Evolutionary conservation across 2,888 invertebrate genomes (phyloP), one percentile per base, ranked within the genome.

Genomic region (Deladenus siricidicola): DNA sequence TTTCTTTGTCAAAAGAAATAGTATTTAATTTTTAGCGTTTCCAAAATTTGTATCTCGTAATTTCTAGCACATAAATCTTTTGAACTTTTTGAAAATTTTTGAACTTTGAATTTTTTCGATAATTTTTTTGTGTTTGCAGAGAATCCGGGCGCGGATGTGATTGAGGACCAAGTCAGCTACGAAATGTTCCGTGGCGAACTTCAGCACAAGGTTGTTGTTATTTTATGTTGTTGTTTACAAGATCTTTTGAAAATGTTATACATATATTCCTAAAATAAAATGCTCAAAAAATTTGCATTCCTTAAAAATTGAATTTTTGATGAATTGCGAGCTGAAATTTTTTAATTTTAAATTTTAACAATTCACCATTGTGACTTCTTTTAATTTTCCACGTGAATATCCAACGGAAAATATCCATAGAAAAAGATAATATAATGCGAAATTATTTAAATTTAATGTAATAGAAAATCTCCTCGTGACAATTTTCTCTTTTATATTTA

Each of bases 171-270:
- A n/a, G 62, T 67, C 39, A 63, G 65, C 19, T 76, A 76, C 66
- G 73, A 74, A 52, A 65, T 70, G 64, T 76, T 76, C 62, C 67
- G 73, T 26, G 63, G 68, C n/a, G 73, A 75, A 78, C 62, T 80
- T 71, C 75, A 80, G 70, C 67, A 78, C 83, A 79, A 69, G 62
- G 72, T 74, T 43, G n/a, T n/a, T 59, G 64, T 56, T 56, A 44
- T 47, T 19, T n/a, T 52, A 19, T 6, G 23, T 29, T 47, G n/a
- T n/a, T 45, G 47, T 55, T 51, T n/a, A 17, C 57, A 42, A n/a
- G n/a, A n/a, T n/a, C n/a, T n/a, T n/a, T n/a, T n/a, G n/a, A n/a
- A n/a, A n/a, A n/a, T n/a, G n/a, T n/a, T n/a, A n/a, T n/a, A n/a
- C n/a, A n/a, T n/a, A n/a, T n/a, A n/a, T n/a, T n/a, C n/a, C n/a